Evolutionary conservation across 2,888 invertebrate species (phyloP).

Genomic region (Scaptomyza flava): DNA sequence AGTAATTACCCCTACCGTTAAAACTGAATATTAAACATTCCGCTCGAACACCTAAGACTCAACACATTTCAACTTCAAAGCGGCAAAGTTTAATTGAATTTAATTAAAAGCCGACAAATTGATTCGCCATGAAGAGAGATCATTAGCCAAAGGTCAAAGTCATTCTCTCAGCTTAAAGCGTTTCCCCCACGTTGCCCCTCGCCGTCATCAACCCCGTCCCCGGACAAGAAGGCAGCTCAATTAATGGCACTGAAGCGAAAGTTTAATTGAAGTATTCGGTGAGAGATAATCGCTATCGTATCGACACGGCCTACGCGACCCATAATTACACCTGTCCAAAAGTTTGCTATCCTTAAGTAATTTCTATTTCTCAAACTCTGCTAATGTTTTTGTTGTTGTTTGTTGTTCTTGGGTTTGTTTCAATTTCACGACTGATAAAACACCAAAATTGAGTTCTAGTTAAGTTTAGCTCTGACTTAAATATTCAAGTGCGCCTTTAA

Average conservation of each 20-base stretch:
- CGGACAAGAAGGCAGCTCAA: conserved; percentile 33
- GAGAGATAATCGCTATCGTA: conserved; percentile 36
- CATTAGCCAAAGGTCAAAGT: conserved; percentile 54
- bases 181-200: not conserved
- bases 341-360: conserved; percentile 42
- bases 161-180: conserved; percentile 26
- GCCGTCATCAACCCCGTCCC: not conserved
- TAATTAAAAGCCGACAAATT: conserved; percentile 75
- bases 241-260: conserved; percentile 72
- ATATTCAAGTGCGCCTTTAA: conserved; percentile 24
- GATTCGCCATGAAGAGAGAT: conserved; percentile 44
- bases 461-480: conserved; percentile 1
- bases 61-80: conserved; percentile 42
- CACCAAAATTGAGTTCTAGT: conserved; percentile 56
- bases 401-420: conserved; percentile 30
- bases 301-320: conserved; percentile 35
- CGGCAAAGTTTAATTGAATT: conserved; percentile 70
- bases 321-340: conserved; percentile 75
- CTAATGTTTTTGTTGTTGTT: conserved; percentile 25
- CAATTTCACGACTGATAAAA: conserved; percentile 78
- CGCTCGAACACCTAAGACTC: conserved; percentile 21
- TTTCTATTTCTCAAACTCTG: conserved; percentile 21
- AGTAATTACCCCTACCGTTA: conserved; percentile 27
- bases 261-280: conserved; percentile 69
- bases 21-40: conserved; percentile 37